Evolutionary conservation across 2,797 vertebrate species (phyloP).

Genomic region (Leptoclinus maculatus): DNA sequence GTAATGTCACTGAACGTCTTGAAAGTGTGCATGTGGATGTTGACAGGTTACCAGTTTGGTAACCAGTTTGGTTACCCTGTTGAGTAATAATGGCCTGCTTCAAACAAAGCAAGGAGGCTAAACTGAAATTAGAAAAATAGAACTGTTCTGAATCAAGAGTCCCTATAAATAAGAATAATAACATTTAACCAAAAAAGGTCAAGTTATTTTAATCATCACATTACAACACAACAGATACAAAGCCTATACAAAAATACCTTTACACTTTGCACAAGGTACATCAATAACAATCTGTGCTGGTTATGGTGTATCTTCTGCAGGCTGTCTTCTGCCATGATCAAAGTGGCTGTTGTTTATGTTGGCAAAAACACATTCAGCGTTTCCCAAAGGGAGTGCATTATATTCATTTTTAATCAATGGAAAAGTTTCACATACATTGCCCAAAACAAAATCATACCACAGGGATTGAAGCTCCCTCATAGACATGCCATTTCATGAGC

Average conservation of each 20-base stretch:
- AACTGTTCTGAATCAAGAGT: neutral
- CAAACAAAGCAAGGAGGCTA: neutral
- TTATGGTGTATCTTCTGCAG: constrained; percentile 1
- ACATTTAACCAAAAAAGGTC: neutral
- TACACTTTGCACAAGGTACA: neutral
- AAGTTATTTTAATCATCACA: neutral
- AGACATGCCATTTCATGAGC: constrained; percentile 5
- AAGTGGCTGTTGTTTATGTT: constrained; percentile 27
- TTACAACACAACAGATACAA: neutral
- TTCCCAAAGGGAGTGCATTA: neutral
- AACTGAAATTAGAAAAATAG: neutral
- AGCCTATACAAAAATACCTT: neutral
- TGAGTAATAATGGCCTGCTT: neutral
- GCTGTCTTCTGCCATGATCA: constrained; percentile 12
- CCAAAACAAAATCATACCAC: neutral
- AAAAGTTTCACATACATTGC: constrained; percentile 9
- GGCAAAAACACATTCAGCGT: neutral
- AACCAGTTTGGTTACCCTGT: too few species aligned
- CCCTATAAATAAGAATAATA: neutral
- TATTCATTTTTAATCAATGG: constrained; percentile 12
- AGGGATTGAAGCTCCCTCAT: neutral
- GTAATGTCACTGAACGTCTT: neutral
- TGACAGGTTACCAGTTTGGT: neutral
- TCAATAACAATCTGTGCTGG: neutral
- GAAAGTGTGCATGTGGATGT: neutral